A percentile compares a stretch with the other conserved stretches of the same genome.
These are phyloP conservation scores for Chironomus riparius DNA, from an alignment of 2,888 invertebrate species.

Conservation along the genomic window DNA sequence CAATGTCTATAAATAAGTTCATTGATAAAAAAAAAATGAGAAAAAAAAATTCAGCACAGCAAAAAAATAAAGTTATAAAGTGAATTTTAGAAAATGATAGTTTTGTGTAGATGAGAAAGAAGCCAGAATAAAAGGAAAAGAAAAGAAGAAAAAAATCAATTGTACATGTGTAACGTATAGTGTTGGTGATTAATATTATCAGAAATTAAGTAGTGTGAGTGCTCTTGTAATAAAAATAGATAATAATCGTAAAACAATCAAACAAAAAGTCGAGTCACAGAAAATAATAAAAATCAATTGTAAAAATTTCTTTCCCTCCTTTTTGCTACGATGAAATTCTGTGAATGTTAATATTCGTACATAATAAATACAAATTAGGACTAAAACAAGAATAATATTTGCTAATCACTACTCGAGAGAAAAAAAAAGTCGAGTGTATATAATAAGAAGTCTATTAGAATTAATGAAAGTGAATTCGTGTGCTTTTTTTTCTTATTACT, in stretches of 20 bases:
- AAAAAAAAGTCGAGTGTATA: neutral
- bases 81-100: neutral
- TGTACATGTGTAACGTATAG: neutral
- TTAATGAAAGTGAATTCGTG: conserved; percentile 14
- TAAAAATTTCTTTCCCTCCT: too few species aligned
- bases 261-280: neutral
- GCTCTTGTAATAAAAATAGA: conserved; percentile 10
- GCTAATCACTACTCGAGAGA: too few species aligned
- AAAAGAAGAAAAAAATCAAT: neutral
- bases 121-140: neutral
- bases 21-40: neutral
- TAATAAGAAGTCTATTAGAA: neutral
- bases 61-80: neutral
- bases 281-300: too few species aligned
- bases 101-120: too few species aligned
- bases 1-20: too few species aligned
- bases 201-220: neutral
- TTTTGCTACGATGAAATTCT: too few species aligned
- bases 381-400: neutral
- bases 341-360: too few species aligned
- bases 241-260: conserved; percentile 20
- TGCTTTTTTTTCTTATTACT: neutral
- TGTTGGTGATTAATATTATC: neutral
- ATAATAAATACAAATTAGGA: neutral
- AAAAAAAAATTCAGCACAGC: neutral